Base-by-base conservation (phyloP, 2,113 vertebrate genomes). In the Oryzias celebensis region DNA sequence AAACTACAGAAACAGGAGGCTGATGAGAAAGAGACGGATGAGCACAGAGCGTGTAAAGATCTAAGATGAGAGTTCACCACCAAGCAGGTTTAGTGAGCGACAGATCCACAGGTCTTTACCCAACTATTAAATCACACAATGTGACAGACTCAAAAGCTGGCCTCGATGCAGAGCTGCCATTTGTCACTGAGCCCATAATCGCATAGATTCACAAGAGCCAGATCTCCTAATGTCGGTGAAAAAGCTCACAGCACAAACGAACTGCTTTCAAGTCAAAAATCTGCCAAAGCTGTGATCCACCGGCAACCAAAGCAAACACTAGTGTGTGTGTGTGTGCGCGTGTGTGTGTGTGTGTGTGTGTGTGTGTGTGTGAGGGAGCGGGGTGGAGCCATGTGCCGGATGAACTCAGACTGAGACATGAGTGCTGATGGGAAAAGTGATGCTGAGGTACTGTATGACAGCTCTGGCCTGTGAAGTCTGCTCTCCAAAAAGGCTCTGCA, bases 111-210 rank as follows among this genome's bases (percentile, higher is more conserved):
- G 62, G 62, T 78, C 75, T 82, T 85, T 77, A 59, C 58, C 54
- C 16, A 10, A 73, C 70, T 79, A 68, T 44, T 81, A 72, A 81
- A 84, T 85, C 79, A 81, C 71, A 68, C 78, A 54, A 59, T 50
- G 17, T 73, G 66, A 84, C 85, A 72, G 58, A 60, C 77, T 77
- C 73, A 83, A 71, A 85, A 73, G 78, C 81, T 59, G 5, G 71
- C 47, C 61, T 54, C 28, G 69, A 76, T 5, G 69, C 77, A 24
- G 53, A 63, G 75, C 83, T 78, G 78, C 77, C 83, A 54, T 69
- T 71, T 67, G 55, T 79, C 82, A 68, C 64, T 85, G 78, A 88
- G 85, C 87, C 60, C 77, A 78, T 89, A 88, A 92, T 89, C 85
- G 55, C 16, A 3, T 24, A 75, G 84, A 89, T 87, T 77, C 65